These are phyloP conservation scores for Dascyllus trimaculatus DNA, from an alignment of 2,113 vertebrate genomes.

Conservation along the genomic window DNA sequence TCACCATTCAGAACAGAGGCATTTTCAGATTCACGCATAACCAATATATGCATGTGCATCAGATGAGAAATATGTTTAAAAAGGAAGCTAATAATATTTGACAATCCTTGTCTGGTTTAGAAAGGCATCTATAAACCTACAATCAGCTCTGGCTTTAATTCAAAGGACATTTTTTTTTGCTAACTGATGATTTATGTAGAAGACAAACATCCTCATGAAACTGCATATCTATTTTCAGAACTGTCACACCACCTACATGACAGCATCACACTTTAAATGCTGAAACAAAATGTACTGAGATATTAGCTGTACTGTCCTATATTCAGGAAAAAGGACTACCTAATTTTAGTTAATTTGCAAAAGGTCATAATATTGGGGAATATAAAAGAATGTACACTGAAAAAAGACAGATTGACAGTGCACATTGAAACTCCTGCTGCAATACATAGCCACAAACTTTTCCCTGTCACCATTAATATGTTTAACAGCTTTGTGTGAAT, in stretches of 20 bases:
- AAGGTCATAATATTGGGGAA: background rate
- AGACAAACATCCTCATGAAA: constrained; percentile 12
- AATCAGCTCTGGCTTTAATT: background rate
- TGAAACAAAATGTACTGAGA: background rate
- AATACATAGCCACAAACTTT: background rate
- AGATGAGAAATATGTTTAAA: too few relatives aligned
- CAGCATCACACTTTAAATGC: constrained; percentile 19
- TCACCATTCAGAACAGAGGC: background rate
- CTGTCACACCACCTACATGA: constrained; percentile 33
- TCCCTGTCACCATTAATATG: background rate
- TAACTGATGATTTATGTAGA: constrained; percentile 12
- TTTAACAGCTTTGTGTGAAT: background rate
- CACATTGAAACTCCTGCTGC: background rate
- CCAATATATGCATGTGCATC: too few relatives aligned
- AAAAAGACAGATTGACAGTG: background rate
- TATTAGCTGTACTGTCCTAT: constrained; percentile 5
- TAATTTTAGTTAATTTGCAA: constrained; percentile 2
- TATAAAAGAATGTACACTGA: background rate
- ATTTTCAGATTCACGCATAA: too few relatives aligned
- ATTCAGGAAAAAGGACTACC: background rate
- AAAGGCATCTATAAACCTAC: background rate
- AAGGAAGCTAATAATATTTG: too few relatives aligned
- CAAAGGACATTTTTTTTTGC: background rate
- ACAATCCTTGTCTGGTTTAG: too few relatives aligned
- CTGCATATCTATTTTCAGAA: constrained; percentile 51